A percentile compares a stretch with the other conserved stretches of the same genome.
Conservation (phyloP, 2,797 vertebrate genomes). For the Aphelocoma californica region DNA sequence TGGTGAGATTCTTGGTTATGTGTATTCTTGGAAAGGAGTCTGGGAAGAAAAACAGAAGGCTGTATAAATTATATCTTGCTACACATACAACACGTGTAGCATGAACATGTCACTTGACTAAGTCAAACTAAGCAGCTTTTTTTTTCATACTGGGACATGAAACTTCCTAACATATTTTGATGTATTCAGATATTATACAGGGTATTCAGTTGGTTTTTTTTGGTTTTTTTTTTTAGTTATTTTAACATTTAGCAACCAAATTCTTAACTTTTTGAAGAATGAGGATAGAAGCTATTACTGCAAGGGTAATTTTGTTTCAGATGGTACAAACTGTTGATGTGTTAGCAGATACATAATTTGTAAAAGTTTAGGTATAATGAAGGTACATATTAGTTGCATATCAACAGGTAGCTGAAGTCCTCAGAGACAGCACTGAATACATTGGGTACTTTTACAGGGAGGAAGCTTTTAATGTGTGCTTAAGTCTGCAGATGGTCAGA, state of each 20-base stretch:
- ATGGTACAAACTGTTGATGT: neutral
- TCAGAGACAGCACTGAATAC: neutral
- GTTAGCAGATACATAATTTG: neutral
- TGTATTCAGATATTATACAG: neutral
- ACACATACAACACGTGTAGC: neutral
- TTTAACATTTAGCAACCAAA: neutral
- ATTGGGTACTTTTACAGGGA: accelerated
- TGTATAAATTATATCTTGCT: neutral
- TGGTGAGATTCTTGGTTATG: neutral
- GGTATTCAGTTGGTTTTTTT: neutral
- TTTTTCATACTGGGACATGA: neutral
- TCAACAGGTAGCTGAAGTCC: neutral
- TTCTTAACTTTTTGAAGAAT: neutral
- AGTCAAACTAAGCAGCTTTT: neutral
- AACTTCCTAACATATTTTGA: neutral
- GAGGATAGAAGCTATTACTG: neutral
- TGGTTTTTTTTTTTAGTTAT: neutral
- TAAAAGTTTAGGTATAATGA: neutral
- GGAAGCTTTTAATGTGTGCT: neutral
- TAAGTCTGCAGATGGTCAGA: neutral
- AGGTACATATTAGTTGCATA: neutral
- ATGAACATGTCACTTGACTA: neutral
- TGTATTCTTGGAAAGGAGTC: neutral
- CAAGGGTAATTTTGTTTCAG: neutral
- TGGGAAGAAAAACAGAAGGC: neutral